These are phyloP conservation scores for Microctenopoma stevenorrisi DNA, from an alignment of 2,797 vertebrate species.

Conservation along the genomic window DNA sequence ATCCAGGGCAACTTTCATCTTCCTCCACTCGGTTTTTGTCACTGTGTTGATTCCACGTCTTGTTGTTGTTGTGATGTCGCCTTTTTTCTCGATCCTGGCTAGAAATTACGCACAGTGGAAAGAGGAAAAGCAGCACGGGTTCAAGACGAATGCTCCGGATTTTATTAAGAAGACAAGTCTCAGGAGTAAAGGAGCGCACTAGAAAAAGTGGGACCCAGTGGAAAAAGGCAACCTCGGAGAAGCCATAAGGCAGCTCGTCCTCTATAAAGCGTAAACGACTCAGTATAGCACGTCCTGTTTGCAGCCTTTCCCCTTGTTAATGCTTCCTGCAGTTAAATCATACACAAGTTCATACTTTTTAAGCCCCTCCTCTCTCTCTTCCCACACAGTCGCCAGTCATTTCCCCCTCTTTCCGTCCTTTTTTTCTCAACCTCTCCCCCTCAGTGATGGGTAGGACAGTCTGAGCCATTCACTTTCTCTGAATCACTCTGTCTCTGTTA, in stretches of 20 bases:
- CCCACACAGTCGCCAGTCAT: slow-evolving; percentile 73
- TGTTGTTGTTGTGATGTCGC: slow-evolving; percentile 63
- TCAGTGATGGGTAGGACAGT: slow-evolving; percentile 69
- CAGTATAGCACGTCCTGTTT: slow-evolving; percentile 66
- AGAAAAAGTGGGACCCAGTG: slow-evolving; percentile 47
- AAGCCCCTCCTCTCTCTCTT: slow-evolving; percentile 86
- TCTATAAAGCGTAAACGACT: slow-evolving; percentile 24
- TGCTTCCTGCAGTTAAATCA: slow-evolving; percentile 88
- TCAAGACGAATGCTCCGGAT: slow-evolving; percentile 55
- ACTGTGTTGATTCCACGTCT: slow-evolving; percentile 36
- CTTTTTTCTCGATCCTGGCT: slow-evolving; percentile 42
- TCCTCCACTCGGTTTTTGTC: slow-evolving; percentile 31
- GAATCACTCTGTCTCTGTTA: slow-evolving; percentile 62
- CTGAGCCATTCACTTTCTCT: slow-evolving; percentile 72
- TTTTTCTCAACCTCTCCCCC: slow-evolving; percentile 45
- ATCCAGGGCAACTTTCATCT: slow-evolving; percentile 74
- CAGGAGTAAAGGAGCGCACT: slow-evolving; percentile 30
- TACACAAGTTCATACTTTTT: slow-evolving; percentile 89
- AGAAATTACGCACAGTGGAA: slow-evolving; percentile 68
- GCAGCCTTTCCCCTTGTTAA: slow-evolving; percentile 82
- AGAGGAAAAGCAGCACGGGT: slow-evolving; percentile 51
- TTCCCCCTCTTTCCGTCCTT: slow-evolving; percentile 62
- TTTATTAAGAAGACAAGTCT: slow-evolving; percentile 49
- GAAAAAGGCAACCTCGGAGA: slow-evolving; percentile 37
- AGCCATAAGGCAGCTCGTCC: slow-evolving; percentile 44